Evolutionary conservation across 2,888 invertebrate species (phyloP).

Genomic region (Leptinotarsa tumamoca): DNA sequence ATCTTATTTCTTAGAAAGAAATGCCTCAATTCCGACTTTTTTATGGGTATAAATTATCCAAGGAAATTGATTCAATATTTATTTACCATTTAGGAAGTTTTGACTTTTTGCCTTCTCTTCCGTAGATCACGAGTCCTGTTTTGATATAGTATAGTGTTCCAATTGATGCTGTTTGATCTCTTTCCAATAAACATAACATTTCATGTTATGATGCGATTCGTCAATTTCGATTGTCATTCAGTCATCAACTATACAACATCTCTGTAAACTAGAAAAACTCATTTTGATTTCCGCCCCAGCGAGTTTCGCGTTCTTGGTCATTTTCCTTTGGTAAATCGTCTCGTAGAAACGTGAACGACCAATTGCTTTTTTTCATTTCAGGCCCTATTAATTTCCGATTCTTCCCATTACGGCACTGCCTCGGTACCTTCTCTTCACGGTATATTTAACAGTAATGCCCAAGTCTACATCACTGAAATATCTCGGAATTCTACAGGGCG

Average conservation of each 20-base stretch:
- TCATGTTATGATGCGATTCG: background rate
- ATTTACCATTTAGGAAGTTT: too few species aligned
- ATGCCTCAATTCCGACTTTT: too few species aligned
- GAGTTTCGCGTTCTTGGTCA: background rate
- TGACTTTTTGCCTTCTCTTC: too few species aligned
- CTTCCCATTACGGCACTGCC: conserved; percentile 20
- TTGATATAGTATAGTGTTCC: too few species aligned
- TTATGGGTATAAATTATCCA: too few species aligned
- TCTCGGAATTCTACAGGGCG: background rate
- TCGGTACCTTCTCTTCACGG: conserved; percentile 16
- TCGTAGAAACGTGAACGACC: background rate
- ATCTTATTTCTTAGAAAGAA: too few species aligned
- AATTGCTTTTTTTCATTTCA: conserved; percentile 30
- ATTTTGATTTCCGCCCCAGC: background rate
- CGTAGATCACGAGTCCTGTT: too few species aligned
- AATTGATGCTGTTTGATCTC: too few species aligned
- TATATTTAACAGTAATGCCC: conserved; percentile 3
- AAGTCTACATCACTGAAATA: background rate
- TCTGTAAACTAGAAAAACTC: background rate
- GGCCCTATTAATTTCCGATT: conserved; percentile 23
- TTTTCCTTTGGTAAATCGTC: conserved; percentile 17
- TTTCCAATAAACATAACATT: too few species aligned
- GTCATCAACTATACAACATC: background rate
- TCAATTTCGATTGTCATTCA: background rate
- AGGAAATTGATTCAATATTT: too few species aligned